Evolutionary conservation across 2,113 vertebrate species (phyloP).

Genomic region (Herpailurus yagouaroundi): DNA sequence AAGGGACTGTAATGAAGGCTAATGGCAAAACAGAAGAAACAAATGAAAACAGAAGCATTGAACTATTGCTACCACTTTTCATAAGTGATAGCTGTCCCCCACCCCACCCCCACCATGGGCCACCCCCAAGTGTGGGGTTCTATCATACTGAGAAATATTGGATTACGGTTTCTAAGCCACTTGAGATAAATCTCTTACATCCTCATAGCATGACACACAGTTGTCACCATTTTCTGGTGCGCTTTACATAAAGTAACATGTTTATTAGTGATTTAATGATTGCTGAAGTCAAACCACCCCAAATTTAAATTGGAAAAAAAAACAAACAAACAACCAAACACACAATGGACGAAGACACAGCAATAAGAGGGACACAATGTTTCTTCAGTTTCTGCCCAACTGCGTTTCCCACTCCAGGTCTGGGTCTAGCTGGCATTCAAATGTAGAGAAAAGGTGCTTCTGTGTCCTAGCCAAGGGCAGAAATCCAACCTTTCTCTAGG

Average conservation of each 20-base stretch:
- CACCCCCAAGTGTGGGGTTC: neutral
- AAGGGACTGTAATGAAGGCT: neutral
- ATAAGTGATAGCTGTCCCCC: neutral
- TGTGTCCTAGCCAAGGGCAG: neutral
- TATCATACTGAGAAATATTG: neutral
- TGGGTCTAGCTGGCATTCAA: neutral
- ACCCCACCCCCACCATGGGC: fast-evolving
- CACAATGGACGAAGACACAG: neutral
- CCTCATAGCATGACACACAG: neutral
- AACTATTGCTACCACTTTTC: neutral
- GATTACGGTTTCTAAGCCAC: neutral
- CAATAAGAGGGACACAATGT: neutral
- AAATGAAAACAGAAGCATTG: neutral
- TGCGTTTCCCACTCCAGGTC: neutral
- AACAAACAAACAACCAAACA: neutral
- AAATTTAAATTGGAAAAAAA: neutral
- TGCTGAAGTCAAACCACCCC: neutral
- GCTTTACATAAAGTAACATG: neutral
- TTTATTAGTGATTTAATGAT: neutral
- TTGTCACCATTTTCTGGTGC: neutral
- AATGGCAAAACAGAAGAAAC: neutral
- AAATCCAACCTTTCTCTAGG: neutral
- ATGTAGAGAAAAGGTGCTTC: neutral
- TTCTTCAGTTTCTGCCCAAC: neutral
- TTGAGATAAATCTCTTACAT: neutral